phyloP scores from a whole-genome alignment of 2,888 invertebrate genomes.

The Apamea sordens region DNA sequence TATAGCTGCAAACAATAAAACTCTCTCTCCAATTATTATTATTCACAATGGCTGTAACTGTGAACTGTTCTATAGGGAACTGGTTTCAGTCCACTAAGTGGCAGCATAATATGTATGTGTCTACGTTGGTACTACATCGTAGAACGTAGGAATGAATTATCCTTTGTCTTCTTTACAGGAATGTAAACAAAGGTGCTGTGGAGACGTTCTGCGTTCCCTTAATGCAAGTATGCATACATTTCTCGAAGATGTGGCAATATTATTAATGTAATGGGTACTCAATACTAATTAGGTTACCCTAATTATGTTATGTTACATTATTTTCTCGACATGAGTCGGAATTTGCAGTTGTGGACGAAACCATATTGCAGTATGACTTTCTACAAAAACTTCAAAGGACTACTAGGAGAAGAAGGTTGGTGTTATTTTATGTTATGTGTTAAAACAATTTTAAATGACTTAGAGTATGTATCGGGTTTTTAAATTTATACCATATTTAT shows the following conservation, averaged over 20 bases:
- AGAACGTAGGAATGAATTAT: background rate
- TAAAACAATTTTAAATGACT: no score
- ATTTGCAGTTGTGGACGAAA: background rate
- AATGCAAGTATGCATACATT: background rate
- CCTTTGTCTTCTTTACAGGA: conserved; percentile 5
- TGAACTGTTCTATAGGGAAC: background rate
- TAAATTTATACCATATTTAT: no score
- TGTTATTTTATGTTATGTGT: no score
- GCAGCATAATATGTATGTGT: background rate
- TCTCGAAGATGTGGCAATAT: background rate
- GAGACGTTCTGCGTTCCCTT: background rate
- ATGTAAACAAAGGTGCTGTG: background rate
- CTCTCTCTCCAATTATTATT: conserved; percentile 39
- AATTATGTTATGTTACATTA: background rate
- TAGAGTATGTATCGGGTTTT: no score
- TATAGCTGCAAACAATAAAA: conserved; percentile 36
- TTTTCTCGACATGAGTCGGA: background rate
- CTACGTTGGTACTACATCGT: background rate
- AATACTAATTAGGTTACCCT: background rate
- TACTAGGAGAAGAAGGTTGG: no score
- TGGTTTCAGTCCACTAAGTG: background rate
- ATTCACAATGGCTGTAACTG: background rate
- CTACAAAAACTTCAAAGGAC: background rate
- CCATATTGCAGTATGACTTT: no score
- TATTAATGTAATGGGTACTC: background rate